Evolutionary conservation across 2,888 invertebrate genomes (phyloP).

Genomic region (Meiosimyza platycephala): DNA sequence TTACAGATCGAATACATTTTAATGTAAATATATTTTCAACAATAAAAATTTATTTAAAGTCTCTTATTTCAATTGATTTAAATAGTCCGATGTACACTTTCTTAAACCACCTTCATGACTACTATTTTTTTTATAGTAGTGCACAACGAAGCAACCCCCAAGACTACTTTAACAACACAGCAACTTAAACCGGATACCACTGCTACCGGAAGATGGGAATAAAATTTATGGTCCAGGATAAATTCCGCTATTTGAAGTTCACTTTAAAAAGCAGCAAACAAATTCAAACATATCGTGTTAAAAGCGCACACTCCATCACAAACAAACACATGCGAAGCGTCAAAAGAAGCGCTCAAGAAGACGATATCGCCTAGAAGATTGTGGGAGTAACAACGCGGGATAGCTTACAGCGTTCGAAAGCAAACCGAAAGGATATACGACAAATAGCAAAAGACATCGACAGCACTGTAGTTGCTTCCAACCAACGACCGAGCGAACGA

Average conservation of each 20-base stretch:
- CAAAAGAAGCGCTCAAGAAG: conserved; percentile 9
- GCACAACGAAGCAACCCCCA: no score
- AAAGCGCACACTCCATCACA: conserved; percentile 5
- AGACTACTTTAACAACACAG: background rate
- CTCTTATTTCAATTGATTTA: no score
- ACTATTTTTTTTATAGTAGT: no score
- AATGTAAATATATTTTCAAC: no score
- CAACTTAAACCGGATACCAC: conserved; percentile 25
- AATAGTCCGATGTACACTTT: no score
- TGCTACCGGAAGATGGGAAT: conserved; percentile 47
- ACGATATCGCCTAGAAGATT: background rate
- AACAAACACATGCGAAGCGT: background rate
- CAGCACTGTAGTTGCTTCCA: conserved; percentile 8
- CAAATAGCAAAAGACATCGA: conserved; percentile 37
- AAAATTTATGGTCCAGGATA: conserved; percentile 53
- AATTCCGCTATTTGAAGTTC: conserved; percentile 47
- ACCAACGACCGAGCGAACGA: background rate
- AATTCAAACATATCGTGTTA: conserved; percentile 12
- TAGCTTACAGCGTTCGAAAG: background rate
- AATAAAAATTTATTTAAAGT: no score
- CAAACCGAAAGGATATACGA: conserved; percentile 21
- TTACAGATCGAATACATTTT: no score
- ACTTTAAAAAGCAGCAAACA: background rate
- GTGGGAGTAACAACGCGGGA: background rate
- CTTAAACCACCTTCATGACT: no score